These are phyloP conservation scores for Xenotilapia leptura DNA, from an alignment of 2,113 vertebrate genomes.

Conservation along the genomic window DNA sequence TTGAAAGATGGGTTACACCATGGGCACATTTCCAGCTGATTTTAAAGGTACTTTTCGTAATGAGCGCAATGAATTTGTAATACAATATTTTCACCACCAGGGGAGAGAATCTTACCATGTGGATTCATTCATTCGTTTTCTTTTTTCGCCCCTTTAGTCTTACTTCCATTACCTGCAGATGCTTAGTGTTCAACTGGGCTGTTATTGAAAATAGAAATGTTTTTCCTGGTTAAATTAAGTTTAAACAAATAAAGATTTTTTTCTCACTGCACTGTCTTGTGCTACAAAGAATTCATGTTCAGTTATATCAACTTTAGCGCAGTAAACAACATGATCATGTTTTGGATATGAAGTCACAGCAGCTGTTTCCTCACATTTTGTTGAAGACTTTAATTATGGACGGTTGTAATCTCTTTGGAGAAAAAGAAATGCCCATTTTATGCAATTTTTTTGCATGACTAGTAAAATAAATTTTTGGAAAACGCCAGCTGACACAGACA, in stretches of 20 bases:
- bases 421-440: background rate
- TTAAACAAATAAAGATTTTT: background rate
- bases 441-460: accelerated
- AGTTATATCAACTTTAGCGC: background rate
- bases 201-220: background rate
- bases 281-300: background rate
- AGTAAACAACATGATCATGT: accelerated
- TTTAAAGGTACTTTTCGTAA: background rate
- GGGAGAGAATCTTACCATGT: background rate
- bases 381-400: background rate
- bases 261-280: background rate
- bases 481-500: background rate
- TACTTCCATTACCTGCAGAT: background rate
- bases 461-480: background rate
- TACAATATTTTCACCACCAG: background rate
- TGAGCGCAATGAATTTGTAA: background rate
- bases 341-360: background rate
- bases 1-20: background rate
- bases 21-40: background rate
- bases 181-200: background rate
- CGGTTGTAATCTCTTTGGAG: accelerated
- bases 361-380: background rate
- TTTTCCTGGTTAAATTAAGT: background rate
- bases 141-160: background rate
- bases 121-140: accelerated